Conservation (phyloP, 2,797 vertebrate genomes). For the Hemitrygon akajei region DNA sequence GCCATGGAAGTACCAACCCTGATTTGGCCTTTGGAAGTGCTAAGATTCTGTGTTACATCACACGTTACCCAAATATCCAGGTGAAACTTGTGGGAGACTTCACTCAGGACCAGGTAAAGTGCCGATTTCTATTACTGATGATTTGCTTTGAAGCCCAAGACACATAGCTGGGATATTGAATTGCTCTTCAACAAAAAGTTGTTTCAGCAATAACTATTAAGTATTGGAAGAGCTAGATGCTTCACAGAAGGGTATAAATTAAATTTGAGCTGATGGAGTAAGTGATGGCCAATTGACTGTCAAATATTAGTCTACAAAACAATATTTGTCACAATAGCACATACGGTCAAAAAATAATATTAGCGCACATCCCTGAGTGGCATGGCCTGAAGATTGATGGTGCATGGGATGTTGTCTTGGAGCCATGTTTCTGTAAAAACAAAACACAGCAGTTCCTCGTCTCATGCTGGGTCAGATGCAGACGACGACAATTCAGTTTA, state of each 20-base stretch:
- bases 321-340: not conserved
- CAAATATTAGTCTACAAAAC: not conserved
- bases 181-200: not conserved
- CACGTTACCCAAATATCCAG: constrained; percentile 91
- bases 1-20: constrained; percentile 83
- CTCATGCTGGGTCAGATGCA: no score
- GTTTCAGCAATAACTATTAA: not conserved
- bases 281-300: not conserved
- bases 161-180: not conserved
- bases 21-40: constrained; percentile 90
- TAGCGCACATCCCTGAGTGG: no score
- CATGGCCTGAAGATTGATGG: no score
- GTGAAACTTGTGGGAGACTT: constrained; percentile 89
- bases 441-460: no score
- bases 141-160: not conserved
- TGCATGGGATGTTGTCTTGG: no score
- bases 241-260: not conserved
- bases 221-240: no score
- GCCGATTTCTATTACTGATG: not conserved
- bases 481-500: no score
- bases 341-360: no score
- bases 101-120: constrained; percentile 79
- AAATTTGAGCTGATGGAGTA: not conserved
- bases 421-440: no score
- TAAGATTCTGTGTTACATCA: constrained; percentile 86